Base-by-base conservation (phyloP, 2,797 vertebrate species). In the Notoglanidium macrostoma region DNA sequence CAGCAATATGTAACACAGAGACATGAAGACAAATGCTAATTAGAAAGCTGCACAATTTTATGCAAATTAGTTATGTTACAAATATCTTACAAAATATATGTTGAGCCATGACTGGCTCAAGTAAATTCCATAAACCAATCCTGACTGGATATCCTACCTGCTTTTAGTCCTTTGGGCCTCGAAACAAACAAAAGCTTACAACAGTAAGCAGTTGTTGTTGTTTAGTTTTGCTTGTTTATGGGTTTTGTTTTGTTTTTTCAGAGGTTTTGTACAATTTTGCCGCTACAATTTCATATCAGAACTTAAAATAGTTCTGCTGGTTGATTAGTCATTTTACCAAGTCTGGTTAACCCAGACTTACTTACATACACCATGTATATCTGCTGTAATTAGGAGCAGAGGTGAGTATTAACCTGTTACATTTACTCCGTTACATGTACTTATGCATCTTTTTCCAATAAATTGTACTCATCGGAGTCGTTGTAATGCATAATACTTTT, bases 341-440 rank as follows among this genome's bases (percentile, higher is more conserved):
- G 49, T 40, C 9, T 86, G 68, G 72, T 86, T 81, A 23, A 55
- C 77, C 35, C 26, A 8, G 35, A 59, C 32, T 79, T 70, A 78
- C 57, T 29, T 79, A 32, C 35, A 55, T 86, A 54, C 11, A 57
- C 35, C 54, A 86, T 61, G 59, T 73, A 68, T 77, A 68, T 79
- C 49, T 86, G 78, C 35, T 81, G 35, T 72, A 49, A 49, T 49
- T 49, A 10, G 49, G 10, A 7, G 8, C 10, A 49, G 40, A 40
- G 40, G 40, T 40, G 40, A 40, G 40, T 40, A 40, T 40, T 40
- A 40, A 40, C 40, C 40, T 40, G 40, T 40, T 40, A 40, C 40
- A 40, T 3, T 40, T 40, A 40, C 40, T 40, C 40, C 40, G 40
- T 40, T 40, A 40, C 40, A 40, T 40, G 40, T 40, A 40, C 40